phyloP scores from a whole-genome alignment of 2,888 invertebrate genomes.

The Coelopa pilipes region DNA sequence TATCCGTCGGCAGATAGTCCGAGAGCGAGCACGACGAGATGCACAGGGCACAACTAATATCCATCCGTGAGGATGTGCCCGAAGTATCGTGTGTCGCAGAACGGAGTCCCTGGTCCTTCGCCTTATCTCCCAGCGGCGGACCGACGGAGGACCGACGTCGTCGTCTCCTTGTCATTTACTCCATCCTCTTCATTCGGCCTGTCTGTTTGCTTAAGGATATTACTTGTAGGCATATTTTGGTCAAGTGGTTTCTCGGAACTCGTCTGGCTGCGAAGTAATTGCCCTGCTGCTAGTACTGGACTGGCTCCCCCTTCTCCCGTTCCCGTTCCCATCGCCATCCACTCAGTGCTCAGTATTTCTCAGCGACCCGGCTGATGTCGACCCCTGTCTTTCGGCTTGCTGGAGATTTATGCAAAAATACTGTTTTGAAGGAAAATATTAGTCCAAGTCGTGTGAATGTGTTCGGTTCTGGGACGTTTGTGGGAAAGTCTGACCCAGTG shows the following conservation, averaged over 20 bases:
- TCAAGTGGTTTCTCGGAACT: constrained; percentile 29
- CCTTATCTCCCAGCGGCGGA: neutral
- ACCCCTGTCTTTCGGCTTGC: too few species aligned
- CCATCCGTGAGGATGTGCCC: constrained; percentile 3
- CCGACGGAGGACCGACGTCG: too few species aligned
- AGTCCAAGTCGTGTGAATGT: neutral
- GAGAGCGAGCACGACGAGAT: constrained; percentile 4
- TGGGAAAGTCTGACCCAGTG: too few species aligned
- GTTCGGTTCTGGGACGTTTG: neutral
- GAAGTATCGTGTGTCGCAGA: constrained; percentile 28
- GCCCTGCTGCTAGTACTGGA: neutral
- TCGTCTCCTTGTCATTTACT: neutral
- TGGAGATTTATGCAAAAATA: too few species aligned
- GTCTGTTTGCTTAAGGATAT: constrained; percentile 5
- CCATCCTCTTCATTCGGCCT: neutral
- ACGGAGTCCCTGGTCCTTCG: neutral
- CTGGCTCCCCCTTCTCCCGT: too few species aligned
- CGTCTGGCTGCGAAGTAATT: neutral
- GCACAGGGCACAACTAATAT: constrained; percentile 15
- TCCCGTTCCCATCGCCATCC: too few species aligned
- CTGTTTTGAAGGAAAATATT: neutral
- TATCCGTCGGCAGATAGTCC: neutral
- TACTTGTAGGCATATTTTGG: constrained; percentile 2
- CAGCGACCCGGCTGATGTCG: too few species aligned
- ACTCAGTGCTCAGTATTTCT: too few species aligned